phyloP scores from a whole-genome alignment of 2,888 invertebrate genomes.

The Tanypteryx hageni region DNA sequence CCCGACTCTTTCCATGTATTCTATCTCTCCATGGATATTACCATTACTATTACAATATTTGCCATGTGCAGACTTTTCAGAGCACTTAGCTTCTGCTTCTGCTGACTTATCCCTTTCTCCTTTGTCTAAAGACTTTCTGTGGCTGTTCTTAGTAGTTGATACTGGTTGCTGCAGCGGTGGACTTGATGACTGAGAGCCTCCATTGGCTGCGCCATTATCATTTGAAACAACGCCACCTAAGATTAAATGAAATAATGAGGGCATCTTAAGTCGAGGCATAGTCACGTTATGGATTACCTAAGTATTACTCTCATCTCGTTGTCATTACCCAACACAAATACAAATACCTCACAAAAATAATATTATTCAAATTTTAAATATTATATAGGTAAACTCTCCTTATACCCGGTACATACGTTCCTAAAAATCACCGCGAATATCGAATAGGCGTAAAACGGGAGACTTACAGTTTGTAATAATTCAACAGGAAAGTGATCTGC shows the following conservation, averaged over 20 bases:
- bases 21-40: conserved; percentile 74
- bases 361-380: too few species aligned
- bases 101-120: conserved; percentile 71
- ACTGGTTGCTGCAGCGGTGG: conserved; percentile 71
- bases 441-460: too few species aligned
- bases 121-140: conserved; percentile 78
- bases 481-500: too few species aligned
- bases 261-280: too few species aligned
- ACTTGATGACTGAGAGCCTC: conserved; percentile 69
- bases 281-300: too few species aligned
- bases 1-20: conserved; percentile 76
- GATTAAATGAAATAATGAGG: background rate
- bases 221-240: conserved; percentile 19
- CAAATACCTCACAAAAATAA: too few species aligned
- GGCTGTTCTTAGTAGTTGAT: conserved; percentile 75
- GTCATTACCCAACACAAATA: too few species aligned
- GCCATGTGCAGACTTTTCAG: conserved; percentile 73
- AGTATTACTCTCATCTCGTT: too few species aligned
- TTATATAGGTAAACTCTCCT: too few species aligned
- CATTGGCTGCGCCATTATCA: background rate
- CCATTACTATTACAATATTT: conserved; percentile 75
- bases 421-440: too few species aligned
- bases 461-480: too few species aligned
- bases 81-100: conserved; percentile 69
- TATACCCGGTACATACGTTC: too few species aligned